Conservation (phyloP, 2,113 vertebrate species). For the Hylia prasina region DNA sequence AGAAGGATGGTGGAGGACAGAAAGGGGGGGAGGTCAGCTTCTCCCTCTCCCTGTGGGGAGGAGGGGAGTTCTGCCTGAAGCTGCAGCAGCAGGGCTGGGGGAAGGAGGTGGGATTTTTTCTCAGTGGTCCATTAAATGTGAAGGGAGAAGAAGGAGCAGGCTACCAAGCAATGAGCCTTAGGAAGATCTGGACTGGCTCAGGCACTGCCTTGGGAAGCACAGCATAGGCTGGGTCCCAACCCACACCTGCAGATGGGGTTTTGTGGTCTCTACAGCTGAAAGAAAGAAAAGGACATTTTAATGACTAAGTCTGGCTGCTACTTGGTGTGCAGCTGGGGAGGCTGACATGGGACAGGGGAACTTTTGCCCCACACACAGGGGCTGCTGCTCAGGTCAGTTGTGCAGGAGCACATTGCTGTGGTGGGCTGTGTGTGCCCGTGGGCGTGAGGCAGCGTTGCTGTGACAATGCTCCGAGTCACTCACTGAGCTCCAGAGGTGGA, state of each 20-base stretch:
- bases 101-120: background rate
- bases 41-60: background rate
- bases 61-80: background rate
- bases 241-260: background rate
- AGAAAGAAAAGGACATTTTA: background rate
- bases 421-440: background rate
- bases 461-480: background rate
- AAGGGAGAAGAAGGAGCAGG: background rate
- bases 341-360: background rate
- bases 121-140: background rate
- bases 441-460: rapidly evolving
- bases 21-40: background rate
- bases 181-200: background rate
- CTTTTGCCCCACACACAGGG: background rate
- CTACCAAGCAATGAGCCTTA: background rate
- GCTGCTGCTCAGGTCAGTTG: background rate
- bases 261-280: background rate
- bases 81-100: background rate
- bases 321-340: background rate
- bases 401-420: background rate
- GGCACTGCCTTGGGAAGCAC: background rate
- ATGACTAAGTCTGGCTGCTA: background rate
- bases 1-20: background rate
- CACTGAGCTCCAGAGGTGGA: background rate
- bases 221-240: background rate